These are phyloP conservation scores for Tichodroma muraria DNA, from an alignment of 2,113 vertebrate genomes.

Conservation along the genomic window DNA sequence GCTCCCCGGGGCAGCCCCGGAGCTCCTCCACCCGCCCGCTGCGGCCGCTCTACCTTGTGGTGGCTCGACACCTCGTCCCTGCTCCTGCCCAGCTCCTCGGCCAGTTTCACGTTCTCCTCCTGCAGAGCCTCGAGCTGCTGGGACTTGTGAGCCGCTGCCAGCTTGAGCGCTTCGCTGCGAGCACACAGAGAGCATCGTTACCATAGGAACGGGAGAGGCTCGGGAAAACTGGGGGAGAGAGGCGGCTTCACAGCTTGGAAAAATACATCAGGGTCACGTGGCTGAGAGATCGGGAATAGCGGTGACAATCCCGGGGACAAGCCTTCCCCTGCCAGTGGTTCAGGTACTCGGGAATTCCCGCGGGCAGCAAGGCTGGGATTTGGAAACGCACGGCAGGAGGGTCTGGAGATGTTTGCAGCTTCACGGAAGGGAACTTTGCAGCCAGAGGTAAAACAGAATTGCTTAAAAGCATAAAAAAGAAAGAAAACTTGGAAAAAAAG, in stretches of 20 bases:
- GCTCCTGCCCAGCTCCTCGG: conserved; percentile 77
- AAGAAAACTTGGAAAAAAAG: too few relatives aligned
- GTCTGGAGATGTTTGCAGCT: not conserved
- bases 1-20: not conserved
- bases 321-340: fast-evolving
- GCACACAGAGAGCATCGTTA: conserved; percentile 73
- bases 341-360: not conserved
- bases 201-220: conserved; percentile 77
- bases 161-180: conserved; percentile 85
- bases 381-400: not conserved
- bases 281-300: conserved; percentile 2
- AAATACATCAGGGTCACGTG: conserved; percentile 64
- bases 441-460: not conserved
- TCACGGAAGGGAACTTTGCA: not conserved
- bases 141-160: conserved; percentile 76
- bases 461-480: not conserved
- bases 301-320: not conserved
- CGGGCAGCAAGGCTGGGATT: fast-evolving
- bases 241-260: conserved; percentile 66
- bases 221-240: conserved; percentile 72
- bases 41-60: conserved; percentile 75
- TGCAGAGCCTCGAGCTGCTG: conserved; percentile 80
- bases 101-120: conserved; percentile 86
- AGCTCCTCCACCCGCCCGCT: not conserved
- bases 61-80: conserved; percentile 77